Base-by-base conservation (phyloP, 2,113 vertebrate genomes). In the Indicator maculatus region DNA sequence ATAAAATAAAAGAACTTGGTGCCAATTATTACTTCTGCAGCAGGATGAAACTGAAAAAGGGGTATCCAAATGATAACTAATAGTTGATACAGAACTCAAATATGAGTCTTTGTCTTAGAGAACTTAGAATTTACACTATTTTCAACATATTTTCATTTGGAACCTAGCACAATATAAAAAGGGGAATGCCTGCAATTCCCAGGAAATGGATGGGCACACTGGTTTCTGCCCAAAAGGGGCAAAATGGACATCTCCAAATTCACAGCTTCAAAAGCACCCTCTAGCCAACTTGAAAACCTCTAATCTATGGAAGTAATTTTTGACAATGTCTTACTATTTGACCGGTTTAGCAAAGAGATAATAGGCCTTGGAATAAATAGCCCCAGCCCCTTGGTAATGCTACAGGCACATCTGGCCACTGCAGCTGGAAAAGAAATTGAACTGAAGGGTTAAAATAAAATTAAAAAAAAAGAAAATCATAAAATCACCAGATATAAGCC, bases 81-180 rank as follows among this genome's bases (percentile, higher is more conserved):
- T 4, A 53, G 24, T 65, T 91, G 83, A 65, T 18, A 41, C 9
- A 31, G 27, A 36, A 44, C 52, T 74, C 2, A 2, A 52, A 56
- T 21, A 28, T 26, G 39, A 63, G 9, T 44, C 63, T 91, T 82
- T 77, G 86, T 75, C 60, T 74, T 80, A 47, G 38, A 76, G 75
- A 80, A 75, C 41, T 66, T 69, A 53, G 50, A 56, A 86, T 89
- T 93, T 89, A 88, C 82, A 83, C 41, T 0, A 0, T 61, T 93
- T 95, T 80, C 75, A 85, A 86, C 60, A 79, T 20, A 47, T 88
- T 93, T 93, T 91, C 69, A 80, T 86, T 82, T 63, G 45, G 24
- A 85, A 28, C 71, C 64, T 83, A 21, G 4, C 53, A 67, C 36
- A 52, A 70, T 86, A 82, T 74, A 87, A 73, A 77, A 92, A 39